Percentiles rank a stretch among this genome's conserved stretches.
phyloP scores from a whole-genome alignment of 2,888 invertebrate genomes.

The Hirtodrosophila duncani region DNA sequence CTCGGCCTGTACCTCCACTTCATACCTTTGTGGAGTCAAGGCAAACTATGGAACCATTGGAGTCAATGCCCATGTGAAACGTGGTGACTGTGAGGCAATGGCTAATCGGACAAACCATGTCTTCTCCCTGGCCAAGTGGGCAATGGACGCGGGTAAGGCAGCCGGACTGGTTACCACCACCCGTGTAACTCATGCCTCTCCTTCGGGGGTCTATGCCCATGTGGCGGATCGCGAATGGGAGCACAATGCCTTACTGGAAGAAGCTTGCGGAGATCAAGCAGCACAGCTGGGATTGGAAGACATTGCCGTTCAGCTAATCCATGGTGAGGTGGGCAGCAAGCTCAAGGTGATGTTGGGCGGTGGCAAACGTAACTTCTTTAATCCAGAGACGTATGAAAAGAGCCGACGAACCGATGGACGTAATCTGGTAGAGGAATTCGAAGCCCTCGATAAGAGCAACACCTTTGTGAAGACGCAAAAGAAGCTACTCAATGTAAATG shows the following conservation, averaged over 20 bases:
- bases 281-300: constrained; percentile 82
- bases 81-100: constrained; percentile 83
- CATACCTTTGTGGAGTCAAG: constrained; percentile 88
- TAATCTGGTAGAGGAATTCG: constrained; percentile 85
- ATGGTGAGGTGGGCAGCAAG: constrained; percentile 83
- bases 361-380: constrained; percentile 83
- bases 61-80: constrained; percentile 82
- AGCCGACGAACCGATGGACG: constrained; percentile 81
- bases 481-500: constrained; percentile 78
- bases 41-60: constrained; percentile 88
- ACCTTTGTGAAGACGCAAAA: constrained; percentile 80
- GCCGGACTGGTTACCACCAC: constrained; percentile 87
- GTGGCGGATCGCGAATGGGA: constrained; percentile 87
- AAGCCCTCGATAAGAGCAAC: constrained; percentile 78
- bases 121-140: constrained; percentile 85
- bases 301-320: constrained; percentile 85
- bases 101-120: constrained; percentile 81
- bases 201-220: constrained; percentile 83
- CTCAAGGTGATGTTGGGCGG: constrained; percentile 89
- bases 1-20: constrained; percentile 89
- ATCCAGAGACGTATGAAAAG: constrained; percentile 79
- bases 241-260: constrained; percentile 81
- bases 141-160: constrained; percentile 82
- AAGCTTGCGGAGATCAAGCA: constrained; percentile 77
- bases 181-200: constrained; percentile 88